Evolutionary conservation across 1,140 invertebrate species (phyloP), one percentile per base, ranked within the genome.

Genomic region (Aporrectodea caliginosa): DNA sequence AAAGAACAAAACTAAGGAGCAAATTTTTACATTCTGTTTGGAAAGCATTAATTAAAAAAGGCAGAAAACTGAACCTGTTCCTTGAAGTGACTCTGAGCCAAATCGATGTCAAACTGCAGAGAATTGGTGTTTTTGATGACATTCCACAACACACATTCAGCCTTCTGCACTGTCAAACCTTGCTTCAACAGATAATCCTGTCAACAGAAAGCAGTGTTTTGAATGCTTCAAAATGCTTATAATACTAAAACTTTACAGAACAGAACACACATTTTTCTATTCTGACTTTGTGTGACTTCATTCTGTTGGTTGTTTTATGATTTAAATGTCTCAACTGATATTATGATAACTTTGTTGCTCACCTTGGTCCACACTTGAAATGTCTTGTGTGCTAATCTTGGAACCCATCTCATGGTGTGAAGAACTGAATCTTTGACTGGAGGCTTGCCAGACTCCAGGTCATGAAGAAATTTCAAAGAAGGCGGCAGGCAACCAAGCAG

Each of bases 101-200:
- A 87, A 81, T 91, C 91, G 1, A 93, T 90, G 80, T 93, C 92
- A 85, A 93, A 94, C 84, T 91, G 90, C 0, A 93, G 84, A 79
- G 89, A 91, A 83, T 91, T 92, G 0, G 92, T 91, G 16, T 90
- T 89, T 76, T 92, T 91, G 35, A 86, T 84, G 0, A 94, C 93
- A 1, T 90, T 91, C 82, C 92, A 92, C 29, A 95, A 84, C 69
- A 95, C 88, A 82, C 91, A 91, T 84, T 94, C 94, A 0, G 94
- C 93, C 85, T 94, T 92, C 84, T 93, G 92, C 0, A 92, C 93
- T 78, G 93, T 94, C 90, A 95, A 91, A 72, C 94, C 94, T 91
- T 96, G 94, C 85, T 95, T 95, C 1, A 94, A 93, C n/a, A 95
- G 89, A 77, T 92, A 93, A 85, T 95, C 94, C 90, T 94, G 74